Evolutionary conservation across 2,113 vertebrate species (phyloP).

Genomic region (Oncorhynchus clarkii): DNA sequence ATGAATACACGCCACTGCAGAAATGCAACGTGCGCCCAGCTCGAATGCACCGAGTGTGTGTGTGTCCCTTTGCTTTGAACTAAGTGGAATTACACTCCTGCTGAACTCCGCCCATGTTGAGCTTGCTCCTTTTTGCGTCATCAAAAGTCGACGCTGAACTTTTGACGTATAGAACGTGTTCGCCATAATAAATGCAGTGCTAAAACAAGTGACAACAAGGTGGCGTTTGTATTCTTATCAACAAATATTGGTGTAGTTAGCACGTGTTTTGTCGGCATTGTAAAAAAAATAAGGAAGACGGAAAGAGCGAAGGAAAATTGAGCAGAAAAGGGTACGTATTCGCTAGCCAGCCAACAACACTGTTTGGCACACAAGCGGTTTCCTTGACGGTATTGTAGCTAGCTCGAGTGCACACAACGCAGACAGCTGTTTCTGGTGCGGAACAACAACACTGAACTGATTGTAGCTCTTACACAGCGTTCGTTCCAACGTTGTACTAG

Average conservation of each 20-base stretch:
- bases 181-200: conserved; percentile 69
- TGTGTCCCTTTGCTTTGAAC: too few relatives aligned
- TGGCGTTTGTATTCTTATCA: conserved; percentile 3
- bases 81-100: too few relatives aligned
- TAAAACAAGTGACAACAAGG: conserved; percentile 6
- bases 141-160: conserved; percentile 48
- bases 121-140: conserved; percentile 36
- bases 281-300: neutral
- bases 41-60: too few relatives aligned
- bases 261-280: neutral
- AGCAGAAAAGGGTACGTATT: conserved; percentile 53
- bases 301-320: conserved; percentile 26
- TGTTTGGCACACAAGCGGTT: neutral
- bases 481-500: neutral
- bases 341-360: neutral
- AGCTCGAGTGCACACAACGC: too few relatives aligned
- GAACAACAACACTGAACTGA: too few relatives aligned
- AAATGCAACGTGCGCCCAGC: too few relatives aligned
- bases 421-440: too few relatives aligned
- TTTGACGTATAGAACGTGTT: conserved; percentile 69
- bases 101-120: too few relatives aligned
- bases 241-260: neutral
- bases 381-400: too few relatives aligned
- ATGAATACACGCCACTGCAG: too few relatives aligned
- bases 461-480: too few relatives aligned